Base-by-base conservation (phyloP, 2,113 vertebrate species). In the Cettia cetti region DNA sequence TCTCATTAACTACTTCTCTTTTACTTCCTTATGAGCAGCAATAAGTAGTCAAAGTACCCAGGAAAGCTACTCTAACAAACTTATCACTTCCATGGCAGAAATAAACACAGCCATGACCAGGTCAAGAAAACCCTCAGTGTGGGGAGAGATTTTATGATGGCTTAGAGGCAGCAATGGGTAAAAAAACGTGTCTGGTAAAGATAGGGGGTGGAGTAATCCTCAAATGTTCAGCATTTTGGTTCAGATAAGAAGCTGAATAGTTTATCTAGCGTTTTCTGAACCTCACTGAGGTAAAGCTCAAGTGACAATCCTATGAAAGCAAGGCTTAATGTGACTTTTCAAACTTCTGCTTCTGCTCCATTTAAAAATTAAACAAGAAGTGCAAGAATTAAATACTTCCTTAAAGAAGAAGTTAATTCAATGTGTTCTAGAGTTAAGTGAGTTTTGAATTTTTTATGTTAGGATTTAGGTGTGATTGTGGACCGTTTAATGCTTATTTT, bases 351-450 rank as follows among this genome's bases (percentile, higher is more conserved):
- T 95, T 94, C 75, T 91, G 77, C 23, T 57, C 47, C 33, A 30
- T 64, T 88, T 37, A 14, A 89, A 92, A 93, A 86, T 45, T 33
- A 77, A 93, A 95, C 60, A 57, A 90, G 88, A 96, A 95, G 60
- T 76, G 40, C 69, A 89, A 85, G 54, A 92, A 94, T 47, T 0
- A 79, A 89, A 75, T 45, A 3, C 10, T 81, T 76, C 49, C 54
- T 83, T 86, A 15, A 85, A 90, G 88, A 89, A 56, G 24, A 84
- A 52, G 69, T 54, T 39, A 33, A 83, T 61, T 40, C 8, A 77
- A 42, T 0, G 0, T 40, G 8, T 7, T 77, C 84, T 37, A 39
- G 31, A 81, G 27, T 59, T 66, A 70, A 66, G 39, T 31, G 54
- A 80, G 20, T 56, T 90, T 91, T 74, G 27, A 40, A 37, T 21